Evolutionary conservation across 2,113 vertebrate species (phyloP), one percentile per base, ranked within the genome.

Genomic region (Zosterops japonicus): DNA sequence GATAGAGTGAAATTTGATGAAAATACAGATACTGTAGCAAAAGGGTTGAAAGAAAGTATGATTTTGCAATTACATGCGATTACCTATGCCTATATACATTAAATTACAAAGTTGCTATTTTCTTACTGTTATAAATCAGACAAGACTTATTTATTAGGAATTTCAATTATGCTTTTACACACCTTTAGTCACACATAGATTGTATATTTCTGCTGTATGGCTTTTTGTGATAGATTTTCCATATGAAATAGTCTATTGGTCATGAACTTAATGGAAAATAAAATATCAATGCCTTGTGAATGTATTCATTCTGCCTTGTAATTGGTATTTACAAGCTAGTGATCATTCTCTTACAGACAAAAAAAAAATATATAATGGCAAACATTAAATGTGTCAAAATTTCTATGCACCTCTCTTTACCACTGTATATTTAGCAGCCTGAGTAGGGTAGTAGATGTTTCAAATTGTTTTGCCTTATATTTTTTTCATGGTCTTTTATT

Each of bases 281-380:
- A 87, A 94, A 94, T 94, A 96, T 86, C 49, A 96, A 49, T 94
- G 79, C 82, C 9, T 94, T 93, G 56, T 89, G 68, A 80, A 74
- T 60, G 36, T 88, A 86, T 70, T 86, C 57, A 82, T 86, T 97
- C 87, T 94, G 68, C 84, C 89, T 61, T 93, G 65, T 91, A 97
- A 96, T 85, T 97, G 77, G 36, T 95, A 93, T 90, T 89, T 95
- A 91, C 87, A 90, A 92, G 60, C 55, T 94, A 90, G 75, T 94
- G 82, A 97, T 79, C 91, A 87, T 91, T 84, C 35, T 72, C 50
- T 89, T 95, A 74, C 46, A 89, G 91, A 71, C 42, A 50, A 91
- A 93, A 84, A 91, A 92, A 93, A 59, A 46, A 39, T 39, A 39
- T 49, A 60, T 50, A 94, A 94, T 89, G 87, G 65, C 74, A 94